Conservation (phyloP, 2,113 vertebrate species). For the Sylvilagus bachmani region DNA sequence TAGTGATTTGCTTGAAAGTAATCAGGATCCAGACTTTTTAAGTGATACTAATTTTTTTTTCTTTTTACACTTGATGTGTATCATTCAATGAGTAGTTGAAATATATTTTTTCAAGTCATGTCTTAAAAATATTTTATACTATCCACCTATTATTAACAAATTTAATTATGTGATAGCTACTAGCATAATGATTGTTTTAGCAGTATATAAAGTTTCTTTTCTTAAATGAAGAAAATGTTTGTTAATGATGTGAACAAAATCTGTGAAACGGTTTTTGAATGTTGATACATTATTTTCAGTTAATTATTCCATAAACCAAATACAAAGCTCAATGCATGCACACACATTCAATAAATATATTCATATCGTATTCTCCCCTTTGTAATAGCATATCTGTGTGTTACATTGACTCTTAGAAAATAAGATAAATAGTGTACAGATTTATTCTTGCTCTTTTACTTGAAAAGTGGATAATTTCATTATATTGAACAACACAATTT, state of each 20-base stretch:
- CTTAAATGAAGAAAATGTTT: conserved; percentile 20
- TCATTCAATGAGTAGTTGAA: not conserved
- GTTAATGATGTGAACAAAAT: not conserved
- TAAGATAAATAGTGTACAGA: not conserved
- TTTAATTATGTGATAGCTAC: not conserved
- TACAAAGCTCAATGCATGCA: not conserved
- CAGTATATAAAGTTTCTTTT: not conserved
- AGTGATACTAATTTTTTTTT: not conserved
- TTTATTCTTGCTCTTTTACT: conserved; percentile 16
- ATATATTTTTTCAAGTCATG: not conserved
- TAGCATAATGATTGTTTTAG: not conserved
- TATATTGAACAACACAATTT: not conserved
- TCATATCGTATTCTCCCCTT: not conserved
- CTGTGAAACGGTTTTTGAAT: not conserved
- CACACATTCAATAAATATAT: not conserved
- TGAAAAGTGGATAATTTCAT: not conserved
- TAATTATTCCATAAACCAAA: not conserved
- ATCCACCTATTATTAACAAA: not conserved
- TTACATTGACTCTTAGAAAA: not conserved
- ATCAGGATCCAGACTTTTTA: not conserved
- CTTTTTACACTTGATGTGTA: not conserved
- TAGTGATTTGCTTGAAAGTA: not conserved
- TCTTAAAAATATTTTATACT: conserved; percentile 33
- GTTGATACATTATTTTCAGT: too few relatives aligned
- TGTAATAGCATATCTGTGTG: not conserved